Base-by-base conservation (phyloP, 2,888 invertebrate species). In the Chrysolina haemoptera region DNA sequence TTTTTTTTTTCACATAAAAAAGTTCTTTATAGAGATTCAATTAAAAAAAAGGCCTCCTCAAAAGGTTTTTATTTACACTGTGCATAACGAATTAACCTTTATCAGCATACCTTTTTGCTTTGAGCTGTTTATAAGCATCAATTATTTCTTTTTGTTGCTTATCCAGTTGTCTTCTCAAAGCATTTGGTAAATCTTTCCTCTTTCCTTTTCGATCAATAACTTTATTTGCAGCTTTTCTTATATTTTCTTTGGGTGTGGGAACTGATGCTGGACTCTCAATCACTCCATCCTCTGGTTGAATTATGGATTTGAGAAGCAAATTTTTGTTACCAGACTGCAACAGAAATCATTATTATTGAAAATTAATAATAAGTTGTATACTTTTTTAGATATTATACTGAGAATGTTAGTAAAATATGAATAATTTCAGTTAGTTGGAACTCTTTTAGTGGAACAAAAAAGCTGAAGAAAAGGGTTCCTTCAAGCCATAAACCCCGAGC, bases 261-360 rank as follows among this genome's bases (percentile, higher is more conserved):
- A 59, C 62, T 64, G 16, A 48, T 73, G n/a, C n/a, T n/a, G 59
- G 20, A 27, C 66, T 43, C 43, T 66, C 50, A 27, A 9, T 55
- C 62, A 69, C 22, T 64, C 65, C 10, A 62, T 50, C 18, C 62
- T 68, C 12, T 40, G 35, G 55, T 69, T 83, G 78, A 18, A 92
- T 80, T 55, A 93, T 75, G 0, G 90, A 88, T 79, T 90, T 90
- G 1, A 93, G 89, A 69, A 95, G 87, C 73, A 94, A 88, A 71
- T 90, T 87, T 79, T 92, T 92, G 67, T 89, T 89, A 0, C 93
- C 94, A 75, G 93, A 92, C 93, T 93, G 81, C 35, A 6, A 35
- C 0, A 35, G 8, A 35, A n/a, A 35, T 35, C 5, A 27, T 27
- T 5, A 27, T 27, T 27, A 3, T 3, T 27, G 5, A 27, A 5